Conservation (phyloP, 2,797 vertebrate genomes). For the Novumbra hubbsi region DNA sequence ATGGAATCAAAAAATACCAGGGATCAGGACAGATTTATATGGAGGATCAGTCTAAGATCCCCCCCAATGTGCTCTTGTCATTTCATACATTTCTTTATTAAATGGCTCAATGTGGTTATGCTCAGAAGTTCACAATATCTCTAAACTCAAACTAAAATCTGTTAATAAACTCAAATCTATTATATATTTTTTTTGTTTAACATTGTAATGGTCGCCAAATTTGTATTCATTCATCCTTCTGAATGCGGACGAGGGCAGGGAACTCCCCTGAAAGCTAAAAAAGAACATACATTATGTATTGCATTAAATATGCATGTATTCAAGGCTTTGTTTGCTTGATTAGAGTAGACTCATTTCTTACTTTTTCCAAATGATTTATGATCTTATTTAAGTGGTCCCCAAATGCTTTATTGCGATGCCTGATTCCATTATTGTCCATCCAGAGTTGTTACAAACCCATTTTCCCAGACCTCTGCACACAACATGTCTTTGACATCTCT, state of each 20-base stretch:
- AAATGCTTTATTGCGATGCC: slow-evolving; percentile 16
- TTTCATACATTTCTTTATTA: too few relatives aligned
- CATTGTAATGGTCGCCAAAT: slow-evolving; percentile 69
- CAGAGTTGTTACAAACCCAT: slow-evolving; percentile 18
- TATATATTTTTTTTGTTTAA: neutral
- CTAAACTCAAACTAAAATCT: too few relatives aligned
- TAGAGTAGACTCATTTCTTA: slow-evolving; percentile 59
- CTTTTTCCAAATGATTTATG: slow-evolving; percentile 53
- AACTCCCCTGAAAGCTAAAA: slow-evolving; percentile 69
- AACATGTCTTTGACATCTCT: slow-evolving; percentile 33
- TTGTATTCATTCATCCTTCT: slow-evolving; percentile 71
- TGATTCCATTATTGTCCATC: slow-evolving; percentile 21
- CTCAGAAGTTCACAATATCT: too few relatives aligned
- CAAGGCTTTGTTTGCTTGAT: slow-evolving; percentile 72
- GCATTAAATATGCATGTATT: slow-evolving; percentile 76
- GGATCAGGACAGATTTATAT: too few relatives aligned
- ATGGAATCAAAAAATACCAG: too few relatives aligned
- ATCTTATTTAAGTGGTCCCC: slow-evolving; percentile 42
- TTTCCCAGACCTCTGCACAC: slow-evolving; percentile 51
- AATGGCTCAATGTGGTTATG: too few relatives aligned
- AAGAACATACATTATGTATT: slow-evolving; percentile 70
- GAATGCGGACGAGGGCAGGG: slow-evolving; percentile 62
- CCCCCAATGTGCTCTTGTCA: too few relatives aligned
- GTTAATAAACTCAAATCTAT: too few relatives aligned
- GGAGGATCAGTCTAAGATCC: too few relatives aligned